phyloP scores from a whole-genome alignment of 2,888 invertebrate genomes.

The Pteria penguin region DNA sequence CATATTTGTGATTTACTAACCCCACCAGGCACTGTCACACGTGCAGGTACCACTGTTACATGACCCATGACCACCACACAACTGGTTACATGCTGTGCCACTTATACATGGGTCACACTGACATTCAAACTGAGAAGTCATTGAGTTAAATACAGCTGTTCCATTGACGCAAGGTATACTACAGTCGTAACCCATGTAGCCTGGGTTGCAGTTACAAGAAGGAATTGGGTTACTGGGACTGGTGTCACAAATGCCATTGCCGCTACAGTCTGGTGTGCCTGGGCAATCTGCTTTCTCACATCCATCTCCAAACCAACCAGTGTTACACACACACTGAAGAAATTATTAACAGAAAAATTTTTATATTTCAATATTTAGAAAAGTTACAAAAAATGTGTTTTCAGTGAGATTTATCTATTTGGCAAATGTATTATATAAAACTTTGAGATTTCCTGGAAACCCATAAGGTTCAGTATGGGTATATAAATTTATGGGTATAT shows the following conservation, averaged over 20 bases:
- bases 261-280: constrained; percentile 63
- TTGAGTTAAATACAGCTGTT: constrained; percentile 32
- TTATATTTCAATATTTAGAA: too few species aligned
- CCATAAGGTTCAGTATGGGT: too few species aligned
- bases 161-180: constrained; percentile 60
- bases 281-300: constrained; percentile 66
- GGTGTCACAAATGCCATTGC: constrained; percentile 58
- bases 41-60: constrained; percentile 56
- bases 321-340: constrained; percentile 55
- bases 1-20: constrained; percentile 57
- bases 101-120: constrained; percentile 54
- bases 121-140: constrained; percentile 49
- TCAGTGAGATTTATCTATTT: too few species aligned
- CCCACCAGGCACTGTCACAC: constrained; percentile 66
- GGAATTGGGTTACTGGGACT: constrained; percentile 42
- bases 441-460: too few species aligned
- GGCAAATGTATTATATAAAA: too few species aligned
- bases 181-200: constrained; percentile 65
- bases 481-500: too few species aligned
- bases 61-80: constrained; percentile 52
- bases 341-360: constrained; percentile 25
- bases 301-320: constrained; percentile 62
- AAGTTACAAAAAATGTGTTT: too few species aligned
- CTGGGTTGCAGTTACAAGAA: constrained; percentile 48
- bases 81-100: constrained; percentile 52